Conservation (phyloP, 2,888 invertebrate species). For the Tortrix viridana region DNA sequence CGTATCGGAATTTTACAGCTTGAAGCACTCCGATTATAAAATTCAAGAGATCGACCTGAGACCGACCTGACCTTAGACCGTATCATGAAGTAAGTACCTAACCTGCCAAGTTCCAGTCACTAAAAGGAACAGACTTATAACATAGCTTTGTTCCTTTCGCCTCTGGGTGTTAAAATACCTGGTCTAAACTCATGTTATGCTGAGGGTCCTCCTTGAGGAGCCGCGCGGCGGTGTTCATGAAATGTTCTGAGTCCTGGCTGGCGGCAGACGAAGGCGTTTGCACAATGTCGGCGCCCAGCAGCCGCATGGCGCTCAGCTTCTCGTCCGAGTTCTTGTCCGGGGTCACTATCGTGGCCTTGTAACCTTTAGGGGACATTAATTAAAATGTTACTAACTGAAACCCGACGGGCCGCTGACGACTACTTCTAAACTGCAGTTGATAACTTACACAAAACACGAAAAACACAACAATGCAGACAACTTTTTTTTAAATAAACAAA, state of each 20-base stretch:
- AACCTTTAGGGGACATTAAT: conserved; percentile 76
- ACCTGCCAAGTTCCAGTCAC: too few relatives aligned
- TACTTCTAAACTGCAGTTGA: too few relatives aligned
- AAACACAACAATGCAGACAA: too few relatives aligned
- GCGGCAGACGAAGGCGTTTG: conserved; percentile 94
- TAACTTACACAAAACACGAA: too few relatives aligned
- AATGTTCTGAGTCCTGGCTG: conserved; percentile 92
- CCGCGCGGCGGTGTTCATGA: conserved; percentile 92
- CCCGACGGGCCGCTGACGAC: background rate
- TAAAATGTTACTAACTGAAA: background rate
- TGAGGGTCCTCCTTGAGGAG: conserved; percentile 92
- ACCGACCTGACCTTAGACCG: too few relatives aligned
- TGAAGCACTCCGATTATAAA: too few relatives aligned
- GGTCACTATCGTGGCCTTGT: conserved; percentile 97
- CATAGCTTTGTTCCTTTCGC: too few relatives aligned
- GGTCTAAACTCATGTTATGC: conserved; percentile 92
- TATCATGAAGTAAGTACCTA: too few relatives aligned
- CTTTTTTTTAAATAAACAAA: too few relatives aligned
- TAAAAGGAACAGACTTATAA: too few relatives aligned
- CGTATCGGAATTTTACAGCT: too few relatives aligned
- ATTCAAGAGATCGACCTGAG: too few relatives aligned
- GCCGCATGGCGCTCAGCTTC: conserved; percentile 93
- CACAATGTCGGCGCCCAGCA: conserved; percentile 96
- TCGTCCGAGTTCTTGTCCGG: conserved; percentile 99
- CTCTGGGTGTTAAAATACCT: conserved; percentile 75